A percentile compares a stretch with the other conserved stretches of the same genome.
phyloP scores from a whole-genome alignment of 2,888 invertebrate genomes.

The Tachina grossa region DNA sequence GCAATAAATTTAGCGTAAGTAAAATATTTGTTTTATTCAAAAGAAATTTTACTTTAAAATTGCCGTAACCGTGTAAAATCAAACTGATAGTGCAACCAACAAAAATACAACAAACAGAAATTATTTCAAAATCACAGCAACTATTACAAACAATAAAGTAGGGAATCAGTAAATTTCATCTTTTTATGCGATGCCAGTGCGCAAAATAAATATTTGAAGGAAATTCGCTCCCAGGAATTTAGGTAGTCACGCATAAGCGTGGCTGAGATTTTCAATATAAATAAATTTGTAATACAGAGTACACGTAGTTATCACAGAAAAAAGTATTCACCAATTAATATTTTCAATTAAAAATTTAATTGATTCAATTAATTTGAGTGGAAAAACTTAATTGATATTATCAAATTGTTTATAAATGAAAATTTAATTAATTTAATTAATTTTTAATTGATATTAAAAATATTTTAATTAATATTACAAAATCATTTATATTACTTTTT shows the following conservation, averaged over 20 bases:
- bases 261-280: background rate
- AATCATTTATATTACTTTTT: no score
- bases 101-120: slow-evolving; percentile 9
- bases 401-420: no score
- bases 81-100: slow-evolving; percentile 61
- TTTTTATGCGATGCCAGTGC: background rate
- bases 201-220: background rate
- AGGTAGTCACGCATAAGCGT: background rate
- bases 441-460: no score
- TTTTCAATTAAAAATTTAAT: no score
- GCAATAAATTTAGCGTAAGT: slow-evolving; percentile 58
- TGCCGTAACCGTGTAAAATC: slow-evolving; percentile 68
- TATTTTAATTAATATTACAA: no score
- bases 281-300: no score
- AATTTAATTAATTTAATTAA: no score
- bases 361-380: no score
- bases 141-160: background rate
- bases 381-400: no score
- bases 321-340: no score
- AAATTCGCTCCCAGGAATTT: no score
- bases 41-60: slow-evolving; percentile 52
- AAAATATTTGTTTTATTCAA: slow-evolving; percentile 66
- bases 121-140: slow-evolving; percentile 4
- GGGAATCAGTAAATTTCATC: background rate
- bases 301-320: no score